These are phyloP conservation scores for Oxyura jamaicensis DNA, from an alignment of 2,113 vertebrate species.

Conservation along the genomic window DNA sequence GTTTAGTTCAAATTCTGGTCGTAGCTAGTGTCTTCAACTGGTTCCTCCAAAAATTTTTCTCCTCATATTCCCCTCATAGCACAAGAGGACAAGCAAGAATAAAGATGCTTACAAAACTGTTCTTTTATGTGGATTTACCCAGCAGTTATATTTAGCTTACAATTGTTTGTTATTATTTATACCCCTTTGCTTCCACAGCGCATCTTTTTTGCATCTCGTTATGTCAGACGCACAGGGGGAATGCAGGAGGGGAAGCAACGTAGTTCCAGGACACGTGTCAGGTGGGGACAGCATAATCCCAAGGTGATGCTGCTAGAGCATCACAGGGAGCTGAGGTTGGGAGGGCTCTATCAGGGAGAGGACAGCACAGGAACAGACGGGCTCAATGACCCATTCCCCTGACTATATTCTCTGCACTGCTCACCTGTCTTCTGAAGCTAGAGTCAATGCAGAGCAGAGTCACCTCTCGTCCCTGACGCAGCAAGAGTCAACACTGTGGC, in stretches of 20 bases:
- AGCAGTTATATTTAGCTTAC: neutral
- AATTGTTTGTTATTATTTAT: neutral
- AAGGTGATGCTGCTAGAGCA: neutral
- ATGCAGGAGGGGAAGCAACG: neutral
- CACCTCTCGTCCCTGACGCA: neutral
- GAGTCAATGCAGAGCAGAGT: neutral
- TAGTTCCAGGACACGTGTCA: neutral
- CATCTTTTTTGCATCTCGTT: neutral
- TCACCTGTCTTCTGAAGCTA: neutral
- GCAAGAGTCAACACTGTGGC: neutral
- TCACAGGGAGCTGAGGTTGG: neutral
- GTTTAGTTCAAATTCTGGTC: neutral
- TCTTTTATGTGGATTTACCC: neutral
- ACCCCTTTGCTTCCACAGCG: neutral
- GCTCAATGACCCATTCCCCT: neutral
- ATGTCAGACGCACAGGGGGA: neutral
- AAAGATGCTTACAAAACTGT: neutral
- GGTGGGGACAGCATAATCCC: neutral
- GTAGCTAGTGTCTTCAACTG: neutral
- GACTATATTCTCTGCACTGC: neutral
- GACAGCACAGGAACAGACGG: neutral
- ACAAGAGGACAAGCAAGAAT: neutral
- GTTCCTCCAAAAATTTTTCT: neutral
- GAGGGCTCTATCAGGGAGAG: neutral
- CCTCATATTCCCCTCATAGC: neutral